Evolutionary conservation across 1,140 invertebrate species (phyloP).

Genomic region (Polypedilum vanderplanki): DNA sequence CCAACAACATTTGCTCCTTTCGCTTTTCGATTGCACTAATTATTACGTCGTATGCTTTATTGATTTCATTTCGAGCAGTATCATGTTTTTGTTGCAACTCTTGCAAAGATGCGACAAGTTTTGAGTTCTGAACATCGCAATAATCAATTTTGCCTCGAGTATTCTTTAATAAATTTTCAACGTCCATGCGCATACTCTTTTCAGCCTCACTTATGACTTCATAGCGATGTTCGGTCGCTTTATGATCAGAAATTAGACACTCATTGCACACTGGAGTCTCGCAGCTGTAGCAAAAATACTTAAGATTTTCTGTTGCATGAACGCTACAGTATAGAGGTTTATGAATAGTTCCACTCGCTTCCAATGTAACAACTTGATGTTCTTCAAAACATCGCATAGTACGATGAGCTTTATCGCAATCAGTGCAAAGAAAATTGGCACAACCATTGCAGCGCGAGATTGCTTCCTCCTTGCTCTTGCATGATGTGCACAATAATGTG

Average conservation of each 20-base stretch:
- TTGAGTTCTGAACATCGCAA: conserved; percentile 65
- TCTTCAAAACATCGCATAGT: conserved; percentile 92
- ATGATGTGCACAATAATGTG: conserved; percentile 76
- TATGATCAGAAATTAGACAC: conserved; percentile 71
- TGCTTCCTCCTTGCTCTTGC: conserved; percentile 81
- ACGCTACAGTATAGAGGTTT: conserved; percentile 72
- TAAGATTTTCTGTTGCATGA: conserved; percentile 69
- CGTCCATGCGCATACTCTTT: conserved; percentile 63
- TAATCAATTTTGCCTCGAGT: conserved; percentile 63
- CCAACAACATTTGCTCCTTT: conserved; percentile 64
- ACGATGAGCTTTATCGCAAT: conserved; percentile 89
- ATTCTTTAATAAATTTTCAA: conserved; percentile 63
- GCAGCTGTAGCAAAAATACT: conserved; percentile 75
- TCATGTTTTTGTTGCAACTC: conserved; percentile 80
- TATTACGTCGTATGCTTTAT: conserved; percentile 76
- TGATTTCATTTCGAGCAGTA: conserved; percentile 74
- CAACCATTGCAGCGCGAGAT: conserved; percentile 88
- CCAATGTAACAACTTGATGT: conserved; percentile 79
- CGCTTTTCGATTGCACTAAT: conserved; percentile 73
- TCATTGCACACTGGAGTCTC: conserved; percentile 76
- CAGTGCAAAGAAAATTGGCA: conserved; percentile 85
- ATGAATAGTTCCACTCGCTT: conserved; percentile 70
- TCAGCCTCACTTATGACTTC: conserved; percentile 69
- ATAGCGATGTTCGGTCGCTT: conserved; percentile 66
- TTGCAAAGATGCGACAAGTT: conserved; percentile 68